Conservation (phyloP, 2,113 vertebrate genomes). For the cattle (Bos taurus) region DNA sequence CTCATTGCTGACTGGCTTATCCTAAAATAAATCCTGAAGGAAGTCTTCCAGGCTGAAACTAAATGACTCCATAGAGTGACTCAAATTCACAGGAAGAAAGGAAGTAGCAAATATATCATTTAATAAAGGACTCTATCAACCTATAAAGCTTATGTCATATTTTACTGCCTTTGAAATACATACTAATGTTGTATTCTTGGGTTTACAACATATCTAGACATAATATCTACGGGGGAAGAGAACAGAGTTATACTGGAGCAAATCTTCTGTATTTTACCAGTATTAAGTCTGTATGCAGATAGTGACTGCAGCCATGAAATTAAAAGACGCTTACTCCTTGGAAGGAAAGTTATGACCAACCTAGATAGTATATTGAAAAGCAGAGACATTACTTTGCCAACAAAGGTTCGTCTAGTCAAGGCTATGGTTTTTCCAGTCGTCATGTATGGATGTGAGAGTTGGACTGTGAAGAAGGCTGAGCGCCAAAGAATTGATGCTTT, state of each 20-base stretch:
- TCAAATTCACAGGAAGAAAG: not conserved
- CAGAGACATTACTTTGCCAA: no score
- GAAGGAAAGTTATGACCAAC: no score
- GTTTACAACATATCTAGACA: not conserved
- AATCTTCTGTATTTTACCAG: not conserved
- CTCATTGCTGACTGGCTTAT: not conserved
- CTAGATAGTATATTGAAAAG: no score
- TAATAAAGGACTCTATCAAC: not conserved
- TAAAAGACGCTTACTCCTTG: no score
- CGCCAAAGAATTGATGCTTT: no score
- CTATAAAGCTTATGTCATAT: not conserved
- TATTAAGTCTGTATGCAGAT: not conserved
- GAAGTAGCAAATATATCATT: not conserved
- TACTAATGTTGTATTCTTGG: not conserved
- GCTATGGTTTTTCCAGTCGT: no score
- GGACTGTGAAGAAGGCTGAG: no score
- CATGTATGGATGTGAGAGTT: no score
- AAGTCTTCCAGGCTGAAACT: not conserved
- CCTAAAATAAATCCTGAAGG: not conserved
- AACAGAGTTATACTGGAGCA: not conserved
- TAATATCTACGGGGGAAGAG: not conserved
- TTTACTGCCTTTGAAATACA: not conserved
- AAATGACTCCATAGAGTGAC: not conserved
- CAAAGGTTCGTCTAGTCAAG: no score
- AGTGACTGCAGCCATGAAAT: no score